Evolutionary conservation across 2,113 vertebrate species (phyloP).

Genomic region (Microtus oregoni): DNA sequence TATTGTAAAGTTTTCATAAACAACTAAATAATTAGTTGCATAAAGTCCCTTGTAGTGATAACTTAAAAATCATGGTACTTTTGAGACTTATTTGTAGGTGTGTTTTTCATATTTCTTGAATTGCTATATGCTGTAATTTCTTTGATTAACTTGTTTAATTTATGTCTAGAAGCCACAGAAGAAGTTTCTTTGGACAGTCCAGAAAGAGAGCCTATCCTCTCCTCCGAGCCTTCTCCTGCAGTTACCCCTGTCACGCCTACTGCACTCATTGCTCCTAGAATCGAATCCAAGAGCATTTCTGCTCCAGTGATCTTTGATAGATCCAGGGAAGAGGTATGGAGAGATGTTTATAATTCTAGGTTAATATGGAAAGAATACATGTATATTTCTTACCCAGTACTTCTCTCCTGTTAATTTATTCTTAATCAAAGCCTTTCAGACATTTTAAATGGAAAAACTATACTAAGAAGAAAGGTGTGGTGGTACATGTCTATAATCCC

Average conservation of each 20-base stretch:
- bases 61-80: conserved; percentile 44
- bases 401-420: background rate
- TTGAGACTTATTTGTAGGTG: conserved; percentile 48
- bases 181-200: conserved; percentile 98
- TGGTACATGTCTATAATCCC: background rate
- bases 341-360: conserved; percentile 49
- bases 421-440: conserved; percentile 42
- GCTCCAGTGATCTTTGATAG: conserved; percentile 93
- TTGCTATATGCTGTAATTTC: background rate
- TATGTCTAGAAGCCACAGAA: conserved; percentile 95
- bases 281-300: conserved; percentile 87
- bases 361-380: conserved; percentile 19
- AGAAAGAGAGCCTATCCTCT: conserved; percentile 94
- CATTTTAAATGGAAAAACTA: background rate
- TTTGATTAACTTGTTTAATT: conserved; percentile 71
- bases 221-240: conserved; percentile 94
- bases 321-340: conserved; percentile 93
- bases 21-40: conserved; percentile 14
- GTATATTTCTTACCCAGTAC: background rate
- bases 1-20: conserved; percentile 58
- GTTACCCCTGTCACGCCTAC: conserved; percentile 95
- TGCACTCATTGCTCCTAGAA: conserved; percentile 91
- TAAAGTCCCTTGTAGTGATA: conserved; percentile 35
- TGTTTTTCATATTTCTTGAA: conserved; percentile 45
- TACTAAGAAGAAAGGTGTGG: background rate